Conservation (phyloP, 2,113 vertebrate genomes). For the Uria lomvia region DNA sequence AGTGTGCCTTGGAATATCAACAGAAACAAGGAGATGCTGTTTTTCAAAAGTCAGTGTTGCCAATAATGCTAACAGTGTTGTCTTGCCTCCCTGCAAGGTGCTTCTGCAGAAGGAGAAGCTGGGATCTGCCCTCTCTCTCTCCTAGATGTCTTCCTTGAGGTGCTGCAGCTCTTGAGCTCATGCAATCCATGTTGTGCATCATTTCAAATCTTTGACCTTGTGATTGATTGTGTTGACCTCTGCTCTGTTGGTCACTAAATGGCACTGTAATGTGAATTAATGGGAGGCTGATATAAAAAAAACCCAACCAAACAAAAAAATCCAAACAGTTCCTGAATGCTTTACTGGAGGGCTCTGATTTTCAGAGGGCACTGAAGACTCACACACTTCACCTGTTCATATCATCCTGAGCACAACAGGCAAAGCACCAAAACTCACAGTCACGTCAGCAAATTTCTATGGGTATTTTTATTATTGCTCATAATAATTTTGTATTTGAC, state of each 20-base stretch:
- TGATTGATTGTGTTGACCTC: background rate
- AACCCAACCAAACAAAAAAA: too few species aligned
- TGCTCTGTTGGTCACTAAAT: background rate
- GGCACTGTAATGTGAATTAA: background rate
- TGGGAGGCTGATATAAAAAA: background rate
- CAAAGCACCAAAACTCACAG: background rate
- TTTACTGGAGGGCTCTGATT: background rate
- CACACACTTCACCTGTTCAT: background rate
- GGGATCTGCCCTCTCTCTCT: background rate
- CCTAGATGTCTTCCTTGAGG: background rate
- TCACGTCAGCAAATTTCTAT: background rate
- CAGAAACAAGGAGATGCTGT: background rate
- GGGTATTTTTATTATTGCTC: background rate
- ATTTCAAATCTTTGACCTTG: background rate
- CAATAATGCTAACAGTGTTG: rapidly evolving
- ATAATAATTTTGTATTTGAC: background rate
- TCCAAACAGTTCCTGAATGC: background rate
- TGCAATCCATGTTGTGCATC: background rate
- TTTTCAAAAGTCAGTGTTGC: background rate
- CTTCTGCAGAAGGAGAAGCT: background rate
- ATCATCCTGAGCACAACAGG: background rate
- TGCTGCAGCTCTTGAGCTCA: background rate
- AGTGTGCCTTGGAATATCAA: background rate
- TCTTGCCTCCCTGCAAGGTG: background rate
- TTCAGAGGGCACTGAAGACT: background rate